phyloP scores from a whole-genome alignment of 2,888 invertebrate species.

The Scaptomyza caliginosa region DNA sequence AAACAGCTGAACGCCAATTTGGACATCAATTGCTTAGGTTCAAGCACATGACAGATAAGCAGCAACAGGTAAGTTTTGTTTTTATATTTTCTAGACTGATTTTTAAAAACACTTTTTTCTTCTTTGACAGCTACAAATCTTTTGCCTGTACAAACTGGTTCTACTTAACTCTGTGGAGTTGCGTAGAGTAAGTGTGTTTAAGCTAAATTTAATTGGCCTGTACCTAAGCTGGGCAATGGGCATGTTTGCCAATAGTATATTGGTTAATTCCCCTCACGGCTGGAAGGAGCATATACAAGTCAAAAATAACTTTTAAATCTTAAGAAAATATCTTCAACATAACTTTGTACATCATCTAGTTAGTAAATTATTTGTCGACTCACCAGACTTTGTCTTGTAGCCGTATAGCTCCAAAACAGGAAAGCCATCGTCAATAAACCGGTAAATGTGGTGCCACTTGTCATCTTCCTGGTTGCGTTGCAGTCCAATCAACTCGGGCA shows the following conservation, averaged over 20 bases:
- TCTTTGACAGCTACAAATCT: conserved; percentile 35
- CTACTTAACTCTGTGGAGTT: background rate
- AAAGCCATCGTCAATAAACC: conserved; percentile 83
- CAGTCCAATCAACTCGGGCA: conserved; percentile 79
- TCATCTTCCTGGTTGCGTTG: conserved; percentile 77
- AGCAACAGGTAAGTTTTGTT: conserved; percentile 28
- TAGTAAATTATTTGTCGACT: conserved; percentile 33
- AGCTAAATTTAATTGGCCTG: conserved; percentile 26
- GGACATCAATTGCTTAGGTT: conserved; percentile 34
- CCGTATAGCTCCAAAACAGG: conserved; percentile 83
- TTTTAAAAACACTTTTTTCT: background rate
- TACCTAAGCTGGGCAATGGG: conserved; percentile 32
- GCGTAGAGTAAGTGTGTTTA: conserved; percentile 29
- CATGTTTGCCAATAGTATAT: conserved; percentile 54
- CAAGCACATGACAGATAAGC: background rate
- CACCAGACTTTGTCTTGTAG: conserved; percentile 82
- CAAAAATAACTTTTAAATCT: background rate
- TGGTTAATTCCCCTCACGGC: conserved; percentile 19
- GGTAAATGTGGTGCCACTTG: conserved; percentile 82
- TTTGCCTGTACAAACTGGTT: conserved; percentile 27
- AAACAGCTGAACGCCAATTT: conserved; percentile 23
- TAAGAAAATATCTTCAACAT: no score
- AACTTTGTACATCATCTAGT: background rate
- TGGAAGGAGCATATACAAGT: background rate
- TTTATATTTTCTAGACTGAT: no score